phyloP scores from a whole-genome alignment of 2,797 vertebrate species.

The Cryptoblepharus egeriae region DNA sequence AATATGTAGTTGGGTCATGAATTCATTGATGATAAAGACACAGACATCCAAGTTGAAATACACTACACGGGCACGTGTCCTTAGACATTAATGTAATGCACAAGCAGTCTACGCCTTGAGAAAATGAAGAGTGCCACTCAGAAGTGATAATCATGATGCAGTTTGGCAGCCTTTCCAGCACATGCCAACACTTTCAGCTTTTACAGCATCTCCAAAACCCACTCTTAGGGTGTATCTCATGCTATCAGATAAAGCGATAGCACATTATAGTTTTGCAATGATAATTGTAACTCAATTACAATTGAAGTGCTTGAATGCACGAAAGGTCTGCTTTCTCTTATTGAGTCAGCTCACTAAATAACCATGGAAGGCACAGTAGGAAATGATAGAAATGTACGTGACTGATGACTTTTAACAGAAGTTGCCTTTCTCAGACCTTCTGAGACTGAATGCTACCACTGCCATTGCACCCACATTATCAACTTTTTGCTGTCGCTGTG shows the following conservation, averaged over 20 bases:
- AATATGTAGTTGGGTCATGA: neutral
- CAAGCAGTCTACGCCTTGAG: neutral
- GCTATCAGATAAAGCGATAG: slow-evolving; percentile 22
- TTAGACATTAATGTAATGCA: neutral
- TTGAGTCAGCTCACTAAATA: slow-evolving; percentile 22
- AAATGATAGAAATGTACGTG: neutral
- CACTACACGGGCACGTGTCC: neutral
- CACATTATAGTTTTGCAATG: slow-evolving; percentile 33
- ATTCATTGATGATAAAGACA: neutral
- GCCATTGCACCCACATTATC: neutral
- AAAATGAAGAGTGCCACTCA: neutral
- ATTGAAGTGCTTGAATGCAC: slow-evolving; percentile 32
- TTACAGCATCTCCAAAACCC: neutral
- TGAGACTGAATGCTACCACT: neutral
- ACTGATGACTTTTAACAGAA: neutral
- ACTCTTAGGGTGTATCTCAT: slow-evolving; percentile 21
- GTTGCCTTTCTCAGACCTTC: neutral
- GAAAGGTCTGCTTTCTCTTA: slow-evolving; percentile 31
- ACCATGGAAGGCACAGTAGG: neutral
- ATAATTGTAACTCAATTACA: slow-evolving; percentile 42
- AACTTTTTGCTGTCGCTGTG: neutral
- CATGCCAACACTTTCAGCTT: slow-evolving; percentile 12
- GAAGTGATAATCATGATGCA: slow-evolving; percentile 11
- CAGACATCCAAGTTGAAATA: neutral
- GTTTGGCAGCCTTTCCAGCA: slow-evolving; percentile 11